Conservation (phyloP, 1,140 invertebrate species). For the Metopolophium dirhodum region DNA sequence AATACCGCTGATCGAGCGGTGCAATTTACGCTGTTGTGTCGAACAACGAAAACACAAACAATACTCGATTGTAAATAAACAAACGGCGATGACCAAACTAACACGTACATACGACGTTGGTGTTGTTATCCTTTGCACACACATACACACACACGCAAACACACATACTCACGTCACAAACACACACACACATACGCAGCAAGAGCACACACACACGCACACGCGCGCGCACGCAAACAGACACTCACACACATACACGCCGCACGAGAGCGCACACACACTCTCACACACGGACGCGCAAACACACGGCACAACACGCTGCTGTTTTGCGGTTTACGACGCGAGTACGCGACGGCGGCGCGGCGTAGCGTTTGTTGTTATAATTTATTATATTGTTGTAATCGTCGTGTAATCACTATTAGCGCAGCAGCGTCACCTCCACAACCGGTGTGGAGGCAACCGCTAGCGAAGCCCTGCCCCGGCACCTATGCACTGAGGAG, state of each 20-base stretch:
- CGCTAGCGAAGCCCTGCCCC: not conserved
- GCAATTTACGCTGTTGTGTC: not conserved
- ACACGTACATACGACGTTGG: not conserved
- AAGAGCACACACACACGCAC: not conserved
- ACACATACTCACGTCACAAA: not conserved
- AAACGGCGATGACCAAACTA: slow-evolving; percentile 12
- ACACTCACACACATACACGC: not conserved
- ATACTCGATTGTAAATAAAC: not conserved
- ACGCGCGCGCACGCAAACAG: not conserved
- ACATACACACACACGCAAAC: slow-evolving; percentile 16
- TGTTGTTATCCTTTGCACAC: slow-evolving; percentile 10
- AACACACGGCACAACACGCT: not conserved
- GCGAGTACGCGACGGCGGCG: not conserved
- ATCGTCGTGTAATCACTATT: slow-evolving; percentile 20
- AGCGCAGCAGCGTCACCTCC: not conserved
- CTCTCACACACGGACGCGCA: not conserved
- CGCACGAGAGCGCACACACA: not conserved
- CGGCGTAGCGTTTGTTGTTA: slow-evolving; percentile 16
- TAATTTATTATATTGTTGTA: not conserved
- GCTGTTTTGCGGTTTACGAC: slow-evolving; percentile 22
- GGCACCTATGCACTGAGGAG: too few relatives aligned
- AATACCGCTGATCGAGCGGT: not conserved
- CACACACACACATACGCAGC: not conserved
- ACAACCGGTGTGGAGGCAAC: not conserved
- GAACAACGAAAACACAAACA: not conserved